Evolutionary conservation across 2,797 vertebrate genomes (phyloP).

Genomic region (Peromyscus melanophrys): DNA sequence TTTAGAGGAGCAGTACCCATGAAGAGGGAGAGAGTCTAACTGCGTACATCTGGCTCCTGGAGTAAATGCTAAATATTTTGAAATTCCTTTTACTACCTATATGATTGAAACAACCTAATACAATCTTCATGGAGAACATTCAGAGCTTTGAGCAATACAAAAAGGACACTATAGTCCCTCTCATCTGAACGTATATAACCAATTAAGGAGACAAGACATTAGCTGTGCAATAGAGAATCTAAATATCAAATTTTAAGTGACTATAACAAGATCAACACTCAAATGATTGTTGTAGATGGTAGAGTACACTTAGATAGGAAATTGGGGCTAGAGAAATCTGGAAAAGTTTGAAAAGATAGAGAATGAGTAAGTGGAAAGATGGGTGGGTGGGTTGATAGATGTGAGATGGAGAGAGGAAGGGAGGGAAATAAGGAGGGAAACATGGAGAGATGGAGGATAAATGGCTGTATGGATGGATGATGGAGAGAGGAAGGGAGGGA

Average conservation of each 20-base stretch:
- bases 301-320: conserved; percentile 24
- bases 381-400: not conserved
- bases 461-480: not conserved
- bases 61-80: conserved; percentile 55
- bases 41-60: not conserved
- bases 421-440: not conserved
- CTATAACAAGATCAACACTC: not conserved
- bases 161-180: conserved; percentile 36
- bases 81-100: conserved; percentile 36
- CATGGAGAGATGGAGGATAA: not conserved
- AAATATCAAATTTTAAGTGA: conserved; percentile 44
- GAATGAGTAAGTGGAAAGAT: not conserved
- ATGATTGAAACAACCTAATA: conserved; percentile 26
- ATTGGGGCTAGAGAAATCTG: not conserved
- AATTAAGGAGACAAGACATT: not conserved
- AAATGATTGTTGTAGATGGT: not conserved
- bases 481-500: not conserved
- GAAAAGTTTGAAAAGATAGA: not conserved
- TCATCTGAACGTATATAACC: conserved; percentile 46
- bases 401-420: not conserved
- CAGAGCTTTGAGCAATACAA: conserved; percentile 7
- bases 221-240: conserved; percentile 10
- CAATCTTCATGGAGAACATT: conserved; percentile 51
- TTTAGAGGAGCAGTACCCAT: not conserved
- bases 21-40: conserved; percentile 19